phyloP scores from a whole-genome alignment of 2,888 invertebrate species.

The Lamellibrachia columna region DNA sequence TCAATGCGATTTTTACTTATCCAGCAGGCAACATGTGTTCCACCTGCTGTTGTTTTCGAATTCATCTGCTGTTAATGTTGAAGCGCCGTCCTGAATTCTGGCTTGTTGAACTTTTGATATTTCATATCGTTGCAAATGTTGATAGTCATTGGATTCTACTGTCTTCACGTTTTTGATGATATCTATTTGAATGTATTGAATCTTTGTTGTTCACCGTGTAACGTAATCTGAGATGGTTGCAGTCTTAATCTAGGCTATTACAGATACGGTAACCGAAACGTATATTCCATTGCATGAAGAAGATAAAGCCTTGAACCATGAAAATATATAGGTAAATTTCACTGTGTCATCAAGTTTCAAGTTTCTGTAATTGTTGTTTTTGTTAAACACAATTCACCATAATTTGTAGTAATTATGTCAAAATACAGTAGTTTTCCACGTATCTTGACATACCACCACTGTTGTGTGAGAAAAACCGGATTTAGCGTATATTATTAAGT shows the following conservation, averaged over 20 bases:
- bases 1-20: no score
- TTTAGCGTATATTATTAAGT: not conserved
- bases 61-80: conserved; percentile 3
- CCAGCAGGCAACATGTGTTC: no score
- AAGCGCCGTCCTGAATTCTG: not conserved
- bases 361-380: not conserved
- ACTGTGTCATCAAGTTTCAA: not conserved
- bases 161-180: not conserved
- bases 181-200: not conserved
- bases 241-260: not conserved
- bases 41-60: not conserved
- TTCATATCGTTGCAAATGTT: no score
- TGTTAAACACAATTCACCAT: not conserved
- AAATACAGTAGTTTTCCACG: not conserved
- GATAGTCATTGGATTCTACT: not conserved
- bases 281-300: not conserved
- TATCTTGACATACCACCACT: no score
- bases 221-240: not conserved
- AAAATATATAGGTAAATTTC: not conserved
- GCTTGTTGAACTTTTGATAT: no score
- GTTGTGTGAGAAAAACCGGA: no score
- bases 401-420: not conserved
- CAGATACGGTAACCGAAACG: not conserved
- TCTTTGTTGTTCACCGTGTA: not conserved
- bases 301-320: not conserved